Base-by-base conservation (phyloP, 2,797 vertebrate genomes). In the Rhincodon typus region DNA sequence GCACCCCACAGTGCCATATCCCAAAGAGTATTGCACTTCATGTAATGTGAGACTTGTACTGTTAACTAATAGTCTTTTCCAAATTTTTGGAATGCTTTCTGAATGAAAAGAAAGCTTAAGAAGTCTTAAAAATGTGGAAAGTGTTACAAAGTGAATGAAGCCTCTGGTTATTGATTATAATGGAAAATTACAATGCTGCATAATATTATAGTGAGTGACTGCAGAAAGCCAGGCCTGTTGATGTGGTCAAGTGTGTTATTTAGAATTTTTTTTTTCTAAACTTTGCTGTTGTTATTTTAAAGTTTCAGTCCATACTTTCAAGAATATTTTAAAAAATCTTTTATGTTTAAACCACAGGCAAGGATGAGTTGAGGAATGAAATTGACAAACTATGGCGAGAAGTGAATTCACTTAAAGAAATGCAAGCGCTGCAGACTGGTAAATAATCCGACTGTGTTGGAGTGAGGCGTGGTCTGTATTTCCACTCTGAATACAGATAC, bases 401-500 rank as follows among this genome's bases (percentile, higher is more conserved):
- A 97, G 98, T 99, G 96, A 99, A 99, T 79, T 98, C 98, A 34
- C 97, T 99, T 97, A 99, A 99, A 97, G 99, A 99, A 97, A 99
- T 99, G 96, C 99, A 99, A 97, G 99, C 99, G 0, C 97, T 99
- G 96, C 99, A 99, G 97, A 99, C 99, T 98, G 99, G 99, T 99
- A 98, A 97, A 96, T 88, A 21, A 34, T 74, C 53, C 23, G 4
- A 74, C 90, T 25, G 90, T 23, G 12, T 15, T 0, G 1, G 90
- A 34, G 62, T 15, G 15, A 8, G 27, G 1, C n/a, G 50, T 30
- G 25, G 50, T 15, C 30, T 15, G 87, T 34, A 62, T 13, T 62
- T 30, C 4, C 30, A 4, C 15, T n/a, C 13, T 17, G 1, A 66
- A 62, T 66, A n/a, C 53, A 66, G 6, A 5, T 53, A 46, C 82